Evolutionary conservation across 2,797 vertebrate species (phyloP).

Genomic region (Phoeniculus purpureus): DNA sequence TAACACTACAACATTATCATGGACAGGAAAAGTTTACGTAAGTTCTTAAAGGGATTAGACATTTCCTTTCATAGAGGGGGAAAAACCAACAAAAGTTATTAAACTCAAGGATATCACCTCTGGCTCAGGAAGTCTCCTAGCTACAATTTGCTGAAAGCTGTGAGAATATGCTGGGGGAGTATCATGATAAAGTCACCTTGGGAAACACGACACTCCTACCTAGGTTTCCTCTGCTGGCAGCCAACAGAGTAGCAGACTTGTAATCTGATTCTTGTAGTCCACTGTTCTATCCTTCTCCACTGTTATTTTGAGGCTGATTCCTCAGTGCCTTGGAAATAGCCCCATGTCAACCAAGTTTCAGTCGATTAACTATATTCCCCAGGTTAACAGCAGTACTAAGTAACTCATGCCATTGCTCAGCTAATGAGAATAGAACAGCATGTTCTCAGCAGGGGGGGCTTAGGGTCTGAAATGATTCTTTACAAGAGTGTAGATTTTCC

Average conservation of each 20-base stretch:
- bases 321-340: not conserved
- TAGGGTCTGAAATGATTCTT: not conserved
- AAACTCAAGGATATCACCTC: conserved; percentile 24
- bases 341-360: not conserved
- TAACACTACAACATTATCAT: not conserved
- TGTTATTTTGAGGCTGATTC: not conserved
- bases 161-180: not conserved
- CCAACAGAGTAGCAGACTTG: not conserved
- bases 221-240: not conserved
- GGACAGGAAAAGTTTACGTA: not conserved
- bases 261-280: not conserved
- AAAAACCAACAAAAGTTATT: not conserved
- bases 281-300: not conserved
- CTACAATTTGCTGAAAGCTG: conserved; percentile 56
- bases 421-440: not conserved
- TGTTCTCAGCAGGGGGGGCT: not conserved
- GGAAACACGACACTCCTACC: not conserved
- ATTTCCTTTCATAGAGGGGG: not conserved
- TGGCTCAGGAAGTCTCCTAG: conserved; percentile 38
- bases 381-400: not conserved
- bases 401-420: not conserved
- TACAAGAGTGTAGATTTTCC: not conserved
- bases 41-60: conserved; percentile 19
- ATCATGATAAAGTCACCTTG: not conserved
- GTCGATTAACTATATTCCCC: not conserved